A percentile compares a stretch with the other conserved stretches of the same genome.
Conservation (phyloP, 2,113 vertebrate genomes). For the Ammodytes dubius region DNA sequence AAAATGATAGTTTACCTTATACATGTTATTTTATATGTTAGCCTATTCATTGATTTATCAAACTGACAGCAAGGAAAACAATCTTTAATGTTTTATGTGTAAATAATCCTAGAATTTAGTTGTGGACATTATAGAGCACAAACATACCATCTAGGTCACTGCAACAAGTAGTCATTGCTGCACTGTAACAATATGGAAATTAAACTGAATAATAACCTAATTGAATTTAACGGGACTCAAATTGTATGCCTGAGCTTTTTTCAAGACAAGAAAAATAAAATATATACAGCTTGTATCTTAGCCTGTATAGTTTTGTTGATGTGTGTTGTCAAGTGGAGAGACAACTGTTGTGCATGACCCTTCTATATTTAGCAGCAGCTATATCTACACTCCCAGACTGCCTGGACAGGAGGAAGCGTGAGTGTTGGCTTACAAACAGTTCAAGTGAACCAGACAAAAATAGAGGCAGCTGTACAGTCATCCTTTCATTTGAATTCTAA, state of each 20-base stretch:
- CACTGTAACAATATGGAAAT: neutral
- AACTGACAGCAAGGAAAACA: too few species aligned
- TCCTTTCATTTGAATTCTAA: neutral
- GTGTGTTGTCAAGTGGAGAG: slow-evolving; percentile 10
- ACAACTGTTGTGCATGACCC: slow-evolving; percentile 16
- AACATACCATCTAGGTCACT: neutral
- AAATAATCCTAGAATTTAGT: too few species aligned
- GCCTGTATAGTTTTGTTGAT: neutral
- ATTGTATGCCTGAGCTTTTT: neutral
- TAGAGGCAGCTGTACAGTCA: neutral
- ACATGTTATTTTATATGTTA: too few species aligned
- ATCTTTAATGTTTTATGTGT: too few species aligned
- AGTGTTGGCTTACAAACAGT: slow-evolving; percentile 45
- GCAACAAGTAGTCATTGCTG: neutral
- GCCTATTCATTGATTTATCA: too few species aligned
- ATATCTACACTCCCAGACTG: slow-evolving; percentile 5
- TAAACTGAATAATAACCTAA: neutral
- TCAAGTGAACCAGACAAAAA: neutral
- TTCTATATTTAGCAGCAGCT: slow-evolving; percentile 71
- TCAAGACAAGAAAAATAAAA: neutral
- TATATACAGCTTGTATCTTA: neutral
- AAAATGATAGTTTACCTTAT: too few species aligned
- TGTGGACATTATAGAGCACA: neutral
- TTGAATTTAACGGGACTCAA: neutral
- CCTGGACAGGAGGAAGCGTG: slow-evolving; percentile 36